Base-by-base conservation (phyloP, 2,797 vertebrate species). In the Smutsia gigantea region DNA sequence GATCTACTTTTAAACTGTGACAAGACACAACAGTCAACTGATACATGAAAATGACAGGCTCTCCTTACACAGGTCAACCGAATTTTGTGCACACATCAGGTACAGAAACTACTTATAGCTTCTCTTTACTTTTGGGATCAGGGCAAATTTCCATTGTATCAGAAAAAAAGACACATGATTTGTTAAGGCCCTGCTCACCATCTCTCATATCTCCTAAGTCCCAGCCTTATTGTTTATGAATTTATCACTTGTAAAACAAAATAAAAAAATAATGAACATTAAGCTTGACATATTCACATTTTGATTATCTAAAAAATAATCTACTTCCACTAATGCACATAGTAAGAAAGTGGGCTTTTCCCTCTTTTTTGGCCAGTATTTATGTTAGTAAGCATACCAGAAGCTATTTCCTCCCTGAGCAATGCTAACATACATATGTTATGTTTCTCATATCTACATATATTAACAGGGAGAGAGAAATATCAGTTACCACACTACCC, bases 211-310 rank as follows among this genome's bases (percentile, higher is more conserved):
- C 66, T 90, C 23, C 57, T 74, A 87, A 93, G n/a, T 90, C 27
- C 94, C 10, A 89, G 59, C 13, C 71, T 82, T 61, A 42, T 75
- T 64, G 17, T 84, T 85, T 79, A 91, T 79, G 51, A 94, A 92
- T 63, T 39, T 64, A 66, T 68, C 42, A 90, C 15, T 71, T 90
- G 14, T 34, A 77, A 64, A 96, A 83, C n/a, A 89, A 61, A 93
- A 86, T 49, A 39, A 23, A 66, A 34, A 66, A 21, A 18, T 42
- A 95, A 63, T 85, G 51, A 87, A 79, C 46, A 90, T 64, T 82
- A 94, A 90, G 61, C n/a, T 21, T 55, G 34, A 88, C 64, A 81
- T 51, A 83, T 31, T 37, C 39, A 90, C 53, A 84, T 68, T 91
- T 34, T 87, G 19, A 66, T 68, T 59, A 69, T 72, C 39, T 72